Conservation (phyloP, 2,888 invertebrate species). For the Hyposoter dolosus region DNA sequence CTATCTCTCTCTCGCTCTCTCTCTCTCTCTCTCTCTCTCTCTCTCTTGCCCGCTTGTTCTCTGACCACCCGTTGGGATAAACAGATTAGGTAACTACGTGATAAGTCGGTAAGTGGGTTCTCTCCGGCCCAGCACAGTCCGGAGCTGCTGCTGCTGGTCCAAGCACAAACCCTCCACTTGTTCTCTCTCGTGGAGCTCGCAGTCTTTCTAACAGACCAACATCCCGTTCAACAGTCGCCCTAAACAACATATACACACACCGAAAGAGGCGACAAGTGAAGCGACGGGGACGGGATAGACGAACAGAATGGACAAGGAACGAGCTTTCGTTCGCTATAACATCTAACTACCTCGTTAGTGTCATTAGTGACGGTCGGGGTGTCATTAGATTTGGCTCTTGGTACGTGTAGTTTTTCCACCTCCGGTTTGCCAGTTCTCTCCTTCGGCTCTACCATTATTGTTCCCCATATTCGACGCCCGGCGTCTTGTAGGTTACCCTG, state of each 20-base stretch:
- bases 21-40: constrained; percentile 51
- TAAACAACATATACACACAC: constrained; percentile 48
- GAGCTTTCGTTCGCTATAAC: constrained; percentile 80
- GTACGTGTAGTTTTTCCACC: constrained; percentile 81
- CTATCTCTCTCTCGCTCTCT: constrained; percentile 56
- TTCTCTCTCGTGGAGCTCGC: constrained; percentile 53
- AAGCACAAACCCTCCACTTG: constrained; percentile 63
- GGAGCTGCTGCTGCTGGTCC: constrained; percentile 66
- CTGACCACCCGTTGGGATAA: constrained; percentile 82
- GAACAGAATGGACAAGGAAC: constrained; percentile 58
- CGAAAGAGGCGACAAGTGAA: constrained; percentile 46
- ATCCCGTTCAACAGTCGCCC: constrained; percentile 62
- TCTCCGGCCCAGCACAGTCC: constrained; percentile 79
- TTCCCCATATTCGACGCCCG: not conserved
- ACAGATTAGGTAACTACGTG: constrained; percentile 85
- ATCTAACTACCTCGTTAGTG: constrained; percentile 85
- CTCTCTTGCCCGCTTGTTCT: constrained; percentile 58
- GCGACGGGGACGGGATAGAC: constrained; percentile 27
- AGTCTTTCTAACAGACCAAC: constrained; percentile 49
- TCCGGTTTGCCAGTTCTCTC: constrained; percentile 56
- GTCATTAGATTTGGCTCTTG: constrained; percentile 83
- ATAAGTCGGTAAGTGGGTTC: constrained; percentile 85
- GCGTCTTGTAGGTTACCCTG: constrained; percentile 13
- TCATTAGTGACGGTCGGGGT: constrained; percentile 84
- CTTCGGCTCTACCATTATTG: not conserved